phyloP scores from a whole-genome alignment of 53 echinoderm and acorn worm species.

The Hippasteria phrygiana region DNA sequence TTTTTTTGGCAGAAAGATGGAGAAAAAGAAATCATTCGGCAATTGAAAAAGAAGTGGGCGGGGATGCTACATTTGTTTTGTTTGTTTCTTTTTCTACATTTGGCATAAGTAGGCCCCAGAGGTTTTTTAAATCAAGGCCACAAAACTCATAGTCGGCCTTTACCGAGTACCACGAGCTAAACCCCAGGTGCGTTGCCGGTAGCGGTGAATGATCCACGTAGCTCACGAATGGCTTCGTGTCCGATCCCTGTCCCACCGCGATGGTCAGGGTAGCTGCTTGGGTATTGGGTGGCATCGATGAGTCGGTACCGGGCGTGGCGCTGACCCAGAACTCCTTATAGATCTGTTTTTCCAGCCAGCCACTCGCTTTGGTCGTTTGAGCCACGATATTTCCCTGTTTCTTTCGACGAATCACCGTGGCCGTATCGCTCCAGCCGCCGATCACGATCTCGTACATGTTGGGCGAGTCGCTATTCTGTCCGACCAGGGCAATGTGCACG shows the following conservation, averaged over 20 bases:
- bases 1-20: too few species aligned
- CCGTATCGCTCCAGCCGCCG: neutral
- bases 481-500: neutral
- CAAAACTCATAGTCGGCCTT: neutral
- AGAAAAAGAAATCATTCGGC: too few species aligned
- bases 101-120: too few species aligned
- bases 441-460: neutral
- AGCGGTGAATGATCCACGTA: neutral
- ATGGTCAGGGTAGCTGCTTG: neutral
- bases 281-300: neutral
- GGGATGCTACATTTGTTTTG: too few species aligned
- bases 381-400: neutral
- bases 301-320: neutral
- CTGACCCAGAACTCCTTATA: slow-evolving; percentile 14
- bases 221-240: neutral
- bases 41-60: too few species aligned
- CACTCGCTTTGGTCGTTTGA: neutral
- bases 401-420: neutral
- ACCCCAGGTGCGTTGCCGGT: neutral
- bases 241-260: neutral
- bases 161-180: neutral
- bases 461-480: neutral
- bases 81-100: too few species aligned
- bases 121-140: neutral
- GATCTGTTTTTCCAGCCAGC: neutral